Percentiles rank a stretch among this genome's conserved stretches.
Evolutionary conservation across 1,140 invertebrate species (phyloP).

Genomic region (Zaprionus capensis): DNA sequence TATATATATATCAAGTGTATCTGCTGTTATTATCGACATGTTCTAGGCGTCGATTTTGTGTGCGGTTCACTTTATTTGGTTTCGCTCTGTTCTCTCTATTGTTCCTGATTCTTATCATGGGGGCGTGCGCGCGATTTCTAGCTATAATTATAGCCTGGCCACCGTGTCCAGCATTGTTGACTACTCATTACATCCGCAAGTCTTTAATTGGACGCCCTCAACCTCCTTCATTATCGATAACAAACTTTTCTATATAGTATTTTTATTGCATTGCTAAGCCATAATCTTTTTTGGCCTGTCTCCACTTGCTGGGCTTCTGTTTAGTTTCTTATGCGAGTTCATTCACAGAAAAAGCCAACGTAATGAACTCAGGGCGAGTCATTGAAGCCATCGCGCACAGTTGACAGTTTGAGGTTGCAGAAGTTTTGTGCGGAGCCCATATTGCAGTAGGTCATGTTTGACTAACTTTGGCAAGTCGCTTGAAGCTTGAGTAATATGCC

Average conservation of each 20-base stretch:
- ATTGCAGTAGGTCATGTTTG: constrained; percentile 49
- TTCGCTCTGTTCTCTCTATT: constrained; percentile 5
- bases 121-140: not conserved
- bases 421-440: constrained; percentile 49
- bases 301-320: constrained; percentile 42
- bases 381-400: constrained; percentile 13
- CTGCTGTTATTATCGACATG: not conserved
- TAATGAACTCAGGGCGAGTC: constrained; percentile 27
- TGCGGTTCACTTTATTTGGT: not conserved
- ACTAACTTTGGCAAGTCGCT: constrained; percentile 18
- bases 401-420: constrained; percentile 53
- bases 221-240: constrained; percentile 6
- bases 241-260: not conserved
- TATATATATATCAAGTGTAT: not conserved
- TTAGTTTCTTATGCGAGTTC: constrained; percentile 25
- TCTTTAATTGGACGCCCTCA: constrained; percentile 26
- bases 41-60: not conserved
- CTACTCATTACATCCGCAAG: constrained; percentile 27
- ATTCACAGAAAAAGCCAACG: constrained; percentile 34
- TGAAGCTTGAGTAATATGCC: not conserved
- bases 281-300: constrained; percentile 13
- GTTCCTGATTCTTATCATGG: constrained; percentile 31
- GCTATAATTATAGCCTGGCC: constrained; percentile 17
- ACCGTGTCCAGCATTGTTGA: constrained; percentile 15
- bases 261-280: constrained; percentile 15